Conservation (phyloP, 53 echinoderm and acorn worm species). For the Mesocentrotus franciscanus region DNA sequence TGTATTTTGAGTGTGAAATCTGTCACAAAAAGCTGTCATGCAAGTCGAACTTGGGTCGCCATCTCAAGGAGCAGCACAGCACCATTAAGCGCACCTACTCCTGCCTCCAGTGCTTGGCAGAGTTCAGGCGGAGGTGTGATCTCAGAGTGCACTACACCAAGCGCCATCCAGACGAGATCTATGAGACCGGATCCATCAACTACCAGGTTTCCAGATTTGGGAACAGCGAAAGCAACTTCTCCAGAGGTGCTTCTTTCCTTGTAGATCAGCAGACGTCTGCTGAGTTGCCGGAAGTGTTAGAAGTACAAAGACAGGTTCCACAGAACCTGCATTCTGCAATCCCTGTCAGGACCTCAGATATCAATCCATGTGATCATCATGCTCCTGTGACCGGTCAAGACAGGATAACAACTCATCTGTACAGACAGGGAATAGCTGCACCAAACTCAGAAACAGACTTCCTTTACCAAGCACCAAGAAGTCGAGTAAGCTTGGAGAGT, state of each 20-base stretch:
- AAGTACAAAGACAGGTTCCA: not conserved
- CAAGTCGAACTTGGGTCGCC: slow-evolving; percentile 50
- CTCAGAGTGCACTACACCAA: slow-evolving; percentile 19
- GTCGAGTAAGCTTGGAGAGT: not conserved
- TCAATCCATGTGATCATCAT: not conserved
- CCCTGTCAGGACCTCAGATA: not conserved
- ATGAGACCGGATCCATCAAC: not conserved
- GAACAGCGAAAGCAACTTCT: not conserved
- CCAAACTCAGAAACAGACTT: not conserved
- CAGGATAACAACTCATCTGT: not conserved
- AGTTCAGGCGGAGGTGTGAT: slow-evolving; percentile 46
- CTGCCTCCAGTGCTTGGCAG: slow-evolving; percentile 40
- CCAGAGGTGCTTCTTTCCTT: not conserved
- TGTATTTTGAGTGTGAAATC: slow-evolving; percentile 16
- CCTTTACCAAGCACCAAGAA: not conserved
- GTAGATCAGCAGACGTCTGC: not conserved
- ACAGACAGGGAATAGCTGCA: not conserved
- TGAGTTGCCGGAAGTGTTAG: not conserved
- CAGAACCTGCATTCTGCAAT: not conserved
- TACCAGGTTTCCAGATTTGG: slow-evolving; percentile 33
- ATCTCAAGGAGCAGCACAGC: slow-evolving; percentile 58
- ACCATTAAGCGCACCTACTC: slow-evolving; percentile 15
- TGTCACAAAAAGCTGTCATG: slow-evolving; percentile 49
- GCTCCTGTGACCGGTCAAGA: not conserved
- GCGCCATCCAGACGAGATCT: slow-evolving; percentile 7